Percentiles rank a stretch among this genome's conserved stretches.
Evolutionary conservation across 2,888 invertebrate genomes (phyloP).

Genomic region (Rhamphomyia laevipes): DNA sequence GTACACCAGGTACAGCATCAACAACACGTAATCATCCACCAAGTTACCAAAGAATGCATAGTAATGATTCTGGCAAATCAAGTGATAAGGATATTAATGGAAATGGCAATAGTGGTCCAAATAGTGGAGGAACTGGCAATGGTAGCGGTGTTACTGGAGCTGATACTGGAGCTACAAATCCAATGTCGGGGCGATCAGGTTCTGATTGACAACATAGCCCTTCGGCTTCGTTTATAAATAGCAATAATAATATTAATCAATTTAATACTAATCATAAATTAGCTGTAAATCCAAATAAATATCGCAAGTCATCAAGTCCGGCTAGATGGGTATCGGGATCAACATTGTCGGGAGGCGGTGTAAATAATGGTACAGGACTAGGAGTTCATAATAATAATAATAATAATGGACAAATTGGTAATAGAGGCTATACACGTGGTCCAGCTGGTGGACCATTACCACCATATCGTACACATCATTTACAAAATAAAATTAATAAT

Average conservation of each 20-base stretch:
- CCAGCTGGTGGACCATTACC: constrained; percentile 31
- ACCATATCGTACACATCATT: constrained; percentile 31
- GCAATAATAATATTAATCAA: constrained; percentile 28
- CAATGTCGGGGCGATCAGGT: constrained; percentile 38
- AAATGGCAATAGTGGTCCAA: constrained; percentile 25
- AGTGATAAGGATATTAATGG: constrained; percentile 56
- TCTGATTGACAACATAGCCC: constrained; percentile 75
- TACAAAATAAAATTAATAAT: constrained; percentile 20
- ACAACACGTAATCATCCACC: constrained; percentile 53
- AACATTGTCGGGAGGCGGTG: constrained; percentile 18
- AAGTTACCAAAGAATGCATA: constrained; percentile 74
- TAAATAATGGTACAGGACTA: constrained; percentile 17
- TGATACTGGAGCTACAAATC: constrained; percentile 20
- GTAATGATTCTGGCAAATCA: constrained; percentile 66
- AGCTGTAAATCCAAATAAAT: constrained; percentile 44
- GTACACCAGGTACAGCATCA: constrained; percentile 59
- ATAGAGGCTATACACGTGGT: constrained; percentile 29
- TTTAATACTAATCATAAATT: constrained; percentile 33
- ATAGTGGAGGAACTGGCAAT: constrained; percentile 20
- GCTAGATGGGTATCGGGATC: constrained; percentile 39
- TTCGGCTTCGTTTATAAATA: constrained; percentile 31
- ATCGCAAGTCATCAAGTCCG: constrained; percentile 55
- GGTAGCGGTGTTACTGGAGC: constrained; percentile 19
- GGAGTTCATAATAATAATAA: constrained; percentile 12
- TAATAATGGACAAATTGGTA: constrained; percentile 22